Base-by-base conservation (phyloP, 2,888 invertebrate genomes). In the Sabellastarte sp. region DNA sequence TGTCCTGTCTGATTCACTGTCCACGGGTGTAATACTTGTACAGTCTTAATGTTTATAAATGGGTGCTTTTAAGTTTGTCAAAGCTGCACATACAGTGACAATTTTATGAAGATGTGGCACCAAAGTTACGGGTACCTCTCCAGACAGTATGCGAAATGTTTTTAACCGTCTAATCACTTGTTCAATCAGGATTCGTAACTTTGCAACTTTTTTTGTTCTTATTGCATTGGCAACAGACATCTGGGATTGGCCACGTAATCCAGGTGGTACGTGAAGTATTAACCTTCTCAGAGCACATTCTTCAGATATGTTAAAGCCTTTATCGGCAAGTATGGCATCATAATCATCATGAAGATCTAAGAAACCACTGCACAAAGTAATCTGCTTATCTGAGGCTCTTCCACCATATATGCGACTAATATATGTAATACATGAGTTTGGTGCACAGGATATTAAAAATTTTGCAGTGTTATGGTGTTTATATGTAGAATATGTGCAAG, bases 391-490 rank as follows among this genome's bases (percentile, higher is more conserved):
- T 3, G 60, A 52, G 2, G 3, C 32, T 2, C 55, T 2, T 4
- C 61, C 55, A 3, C 61, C 61, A 61, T 55, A 61, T 2, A 31
- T 3, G 4, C 15, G 30, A 5, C 55, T 55, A 15, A 61, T 33
- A 32, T 53, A 63, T 32, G 59, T 59, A 1, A 59, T 63, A 24
- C 20, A 5, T 1, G 63, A 63, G 33, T 63, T 63, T 30, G 59
- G 59, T 20, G 58, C 29, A 1, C 58, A 53, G 29, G 1, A 41
- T 30, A 63, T 53, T 15, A 63, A 26, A 59, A 53, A 63, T 52
- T 63, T 63, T 1, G n/a, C 53, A 3, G 63, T 63, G 10, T 63
- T 63, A 29, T 63, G 63, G 56, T 59, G 59, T 31, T 59, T 63
- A 28, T 63, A 63, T n/a, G 50, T 52, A 24, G 59, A 59, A 58